Conservation (phyloP, 2,113 vertebrate genomes). For the Hemichromis elongatus region DNA sequence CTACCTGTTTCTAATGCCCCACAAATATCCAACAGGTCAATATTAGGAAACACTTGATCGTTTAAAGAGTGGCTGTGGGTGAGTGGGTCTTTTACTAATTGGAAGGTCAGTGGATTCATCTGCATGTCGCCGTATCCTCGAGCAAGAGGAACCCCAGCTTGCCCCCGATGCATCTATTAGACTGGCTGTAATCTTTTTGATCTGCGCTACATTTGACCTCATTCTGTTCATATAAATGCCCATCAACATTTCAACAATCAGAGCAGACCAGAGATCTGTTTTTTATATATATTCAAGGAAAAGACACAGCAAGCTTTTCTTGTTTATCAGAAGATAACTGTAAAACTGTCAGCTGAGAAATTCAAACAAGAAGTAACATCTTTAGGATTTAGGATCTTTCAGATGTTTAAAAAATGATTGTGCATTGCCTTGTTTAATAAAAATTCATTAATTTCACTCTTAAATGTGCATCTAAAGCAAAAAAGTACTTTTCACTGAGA, state of each 20-base stretch:
- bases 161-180: not conserved
- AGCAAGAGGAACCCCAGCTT: not conserved
- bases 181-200: not conserved
- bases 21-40: not conserved
- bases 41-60: not conserved
- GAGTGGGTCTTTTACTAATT: not conserved
- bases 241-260: not conserved
- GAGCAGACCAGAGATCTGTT: not conserved
- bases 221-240: not conserved
- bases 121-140: rapidly evolving
- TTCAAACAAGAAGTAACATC: rapidly evolving
- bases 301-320: not conserved
- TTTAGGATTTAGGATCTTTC: not conserved
- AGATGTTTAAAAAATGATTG: no score
- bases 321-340: not conserved
- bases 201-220: not conserved
- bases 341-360: not conserved
- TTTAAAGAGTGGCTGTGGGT: not conserved
- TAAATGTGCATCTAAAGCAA: no score
- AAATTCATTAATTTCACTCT: no score
- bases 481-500: no score
- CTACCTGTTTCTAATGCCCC: not conserved
- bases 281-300: not conserved
- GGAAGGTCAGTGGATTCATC: not conserved
- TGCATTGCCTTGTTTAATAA: no score